Base-by-base conservation (phyloP, 2,888 invertebrate species). In the Cosmopolites sordidus region DNA sequence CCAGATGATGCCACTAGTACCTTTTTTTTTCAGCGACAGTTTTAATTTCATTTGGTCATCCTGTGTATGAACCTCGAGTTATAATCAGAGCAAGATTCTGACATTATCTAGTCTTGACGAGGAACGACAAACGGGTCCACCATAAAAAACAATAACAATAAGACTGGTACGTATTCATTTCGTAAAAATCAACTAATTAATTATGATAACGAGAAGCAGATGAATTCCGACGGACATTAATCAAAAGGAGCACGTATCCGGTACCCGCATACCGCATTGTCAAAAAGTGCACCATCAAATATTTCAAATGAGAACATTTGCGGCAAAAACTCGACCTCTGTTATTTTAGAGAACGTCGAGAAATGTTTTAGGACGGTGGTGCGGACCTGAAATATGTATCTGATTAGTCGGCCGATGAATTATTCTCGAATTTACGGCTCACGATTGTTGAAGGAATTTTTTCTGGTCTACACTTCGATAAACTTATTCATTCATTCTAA, bases 151-250 rank as follows among this genome's bases (percentile, higher is more conserved):
- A 2, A 52, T 48, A 43, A 47, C 43, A 52, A 52, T 52, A 38
- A 55, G 22, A 30, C 47, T 18, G 44, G 50, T 43, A 44, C 48
- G 41, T 47, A 22, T 59, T 47, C 44, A 54, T 50, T 43, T 54
- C 48, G 64, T 61, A 67, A 70, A 69, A 69, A 66, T 60, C 53
- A 54, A 54, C 66, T 70, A 70, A 70, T 72, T 71, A 72, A 70
- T 69, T 71, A 72, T 72, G 71, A 69, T 72, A 72, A 72, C 65
- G 65, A 66, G 69, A 69, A 70, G 66, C 70, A 70, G 70, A 71
- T 70, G 69, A 69, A 72, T 70, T 66, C 70, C 65, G 54, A 54
- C 59, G 58, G 60, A 68, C 64, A 71, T 71, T 69, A 70, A 70
- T 71, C 70, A 70, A 71, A 70, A 68, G 66, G 63, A 64, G 66